phyloP scores from a whole-genome alignment of 2,888 invertebrate genomes.

The Portevinia maculata region DNA sequence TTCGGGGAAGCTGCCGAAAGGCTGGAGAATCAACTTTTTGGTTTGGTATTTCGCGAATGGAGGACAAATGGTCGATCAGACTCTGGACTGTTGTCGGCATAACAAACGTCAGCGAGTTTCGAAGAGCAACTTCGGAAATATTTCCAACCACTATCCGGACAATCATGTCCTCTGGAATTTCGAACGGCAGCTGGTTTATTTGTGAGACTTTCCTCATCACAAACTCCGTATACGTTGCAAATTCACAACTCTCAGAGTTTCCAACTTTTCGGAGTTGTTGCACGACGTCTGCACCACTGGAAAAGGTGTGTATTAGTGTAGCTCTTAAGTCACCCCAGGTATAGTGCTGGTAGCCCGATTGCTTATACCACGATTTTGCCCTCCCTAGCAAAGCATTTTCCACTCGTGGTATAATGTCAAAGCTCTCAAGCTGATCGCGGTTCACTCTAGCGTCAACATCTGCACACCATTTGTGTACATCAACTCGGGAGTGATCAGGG shows the following conservation, averaged over 20 bases:
- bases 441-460: neutral
- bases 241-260: neutral
- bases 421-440: neutral
- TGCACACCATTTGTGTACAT: neutral
- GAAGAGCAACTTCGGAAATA: neutral
- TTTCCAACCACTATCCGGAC: constrained; percentile 14
- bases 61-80: constrained; percentile 24
- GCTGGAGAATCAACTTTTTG: constrained; percentile 3
- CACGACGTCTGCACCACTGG: too few relatives aligned
- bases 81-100: constrained; percentile 22
- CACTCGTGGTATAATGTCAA: too few relatives aligned
- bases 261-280: too few relatives aligned
- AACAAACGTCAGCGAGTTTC: constrained; percentile 16
- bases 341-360: too few relatives aligned
- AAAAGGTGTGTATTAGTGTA: too few relatives aligned
- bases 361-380: too few relatives aligned
- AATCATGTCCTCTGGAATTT: constrained; percentile 37
- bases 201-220: too few relatives aligned
- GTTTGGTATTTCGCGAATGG: constrained; percentile 14
- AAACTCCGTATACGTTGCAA: too few relatives aligned
- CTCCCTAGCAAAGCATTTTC: too few relatives aligned
- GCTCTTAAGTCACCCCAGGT: too few relatives aligned
- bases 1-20: too few relatives aligned
- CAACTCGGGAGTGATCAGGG: neutral
- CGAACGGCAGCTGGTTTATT: constrained; percentile 24